Evolutionary conservation across 1,140 invertebrate species (phyloP), one percentile per base, ranked within the genome.

Genomic region (Heliconius congener): DNA sequence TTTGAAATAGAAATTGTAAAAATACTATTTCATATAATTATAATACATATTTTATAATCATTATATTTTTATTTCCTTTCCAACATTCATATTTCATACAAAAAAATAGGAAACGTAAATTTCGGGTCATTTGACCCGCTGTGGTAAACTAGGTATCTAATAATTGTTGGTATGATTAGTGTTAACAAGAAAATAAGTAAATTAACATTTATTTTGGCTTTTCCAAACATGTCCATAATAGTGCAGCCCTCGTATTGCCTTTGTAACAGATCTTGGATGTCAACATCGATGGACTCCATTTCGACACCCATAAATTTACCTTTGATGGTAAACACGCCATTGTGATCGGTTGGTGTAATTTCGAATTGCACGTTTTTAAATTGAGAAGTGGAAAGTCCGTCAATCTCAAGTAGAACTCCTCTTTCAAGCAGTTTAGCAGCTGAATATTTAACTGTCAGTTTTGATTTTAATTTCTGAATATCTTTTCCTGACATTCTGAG

Each of bases 301-400:
- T 96, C 96, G 2, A 97, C 96, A 1, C 97, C 97, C 97, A 98
- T 97, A 84, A 97, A 97, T 85, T 97, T 97, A 18, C 96, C 97
- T 82, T 96, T 96, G 0, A 98, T 95, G 8, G 95, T 95, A 90
- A 98, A 98, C 2, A 97, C 91, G 16, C 97, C 97, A 79, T 95
- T 96, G 39, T 95, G 95, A 57, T 97, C 96, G 1, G 96, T 96
- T 2, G 97, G 96, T 19, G 95, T 95, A 74, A 98, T 97, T 88
- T 98, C 97, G 91, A 98, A 98, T 79, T 96, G 95, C 0, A 97
- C 96, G 87, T 97, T 97, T 90, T 97, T 98, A 85, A 97, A 96
- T 83, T 97, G 96, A 3, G 95, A 95, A 1, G 91, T 88, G 0
- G 96, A 95, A 3, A 98, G 91, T 23, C 96, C 97, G 85, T 97